Evolutionary conservation across 2,888 invertebrate genomes (phyloP), one percentile per base, ranked within the genome.

Genomic region (Flabesymbios commensalis): DNA sequence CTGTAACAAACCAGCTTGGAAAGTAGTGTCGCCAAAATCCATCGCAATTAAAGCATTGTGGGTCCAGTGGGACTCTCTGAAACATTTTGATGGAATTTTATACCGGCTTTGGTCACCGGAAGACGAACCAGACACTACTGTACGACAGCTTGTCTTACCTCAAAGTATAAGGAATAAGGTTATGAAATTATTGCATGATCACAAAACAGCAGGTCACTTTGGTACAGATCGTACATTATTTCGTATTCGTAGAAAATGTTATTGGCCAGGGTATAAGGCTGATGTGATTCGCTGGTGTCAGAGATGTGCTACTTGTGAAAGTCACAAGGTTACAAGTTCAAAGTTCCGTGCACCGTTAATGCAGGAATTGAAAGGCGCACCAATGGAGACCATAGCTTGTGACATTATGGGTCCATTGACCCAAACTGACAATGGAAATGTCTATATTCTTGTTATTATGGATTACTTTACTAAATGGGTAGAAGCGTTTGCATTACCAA

Each of bases 381-480:
- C 42, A 0, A 58, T 69, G 57, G 52, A 62, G 39, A 32, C 49
- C 3, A 49, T 68, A 39, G 69, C 61, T 7, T 48, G 70, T n/a
- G 71, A 69, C 45, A 63, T 68, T 22, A 36, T 70, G 31, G 68
- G 72, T 7, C 66, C 67, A 5, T 53, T 71, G 2, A 63, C 63
- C 14, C 49, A 57, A 22, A 69, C 65, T 24, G 48, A 53, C 10
- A 57, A 59, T 48, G 59, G 57, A 4, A 70, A 71, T 45, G 33
- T 53, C 14, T 71, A 68, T 51, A 66, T 72, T 17, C 59, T 71
- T 39, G 69, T 73, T 7, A 22, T 63, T 7, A 43, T 56, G 1
- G 67, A 69, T 47, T 69, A 71, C 51, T 72, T 65, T 57, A 63
- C 67, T 5, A 70, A 68, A 39, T 69, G 68, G 68, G 52, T 28